phyloP scores from a whole-genome alignment of 2,797 vertebrate genomes.

The Antrozous pallidus region DNA sequence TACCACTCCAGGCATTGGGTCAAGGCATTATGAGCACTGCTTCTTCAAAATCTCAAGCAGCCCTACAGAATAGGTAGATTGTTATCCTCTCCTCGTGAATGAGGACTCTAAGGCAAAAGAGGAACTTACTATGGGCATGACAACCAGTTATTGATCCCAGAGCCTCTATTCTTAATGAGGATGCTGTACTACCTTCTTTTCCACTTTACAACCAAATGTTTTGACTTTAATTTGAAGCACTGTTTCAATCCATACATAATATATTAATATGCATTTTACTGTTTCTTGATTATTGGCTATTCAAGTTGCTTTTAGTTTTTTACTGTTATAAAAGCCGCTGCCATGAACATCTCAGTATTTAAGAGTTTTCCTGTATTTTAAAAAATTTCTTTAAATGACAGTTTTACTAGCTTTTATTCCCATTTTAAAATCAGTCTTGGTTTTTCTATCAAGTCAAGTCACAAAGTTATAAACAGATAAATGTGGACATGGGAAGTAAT shows the following conservation, averaged over 20 bases:
- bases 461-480: background rate
- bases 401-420: background rate
- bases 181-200: background rate
- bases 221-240: background rate
- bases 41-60: background rate
- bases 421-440: slow-evolving; percentile 9
- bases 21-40: background rate
- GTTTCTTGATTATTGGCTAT: background rate
- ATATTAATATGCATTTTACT: background rate
- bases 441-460: slow-evolving; percentile 10
- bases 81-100: background rate
- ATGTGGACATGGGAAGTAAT: background rate
- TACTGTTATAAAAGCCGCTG: background rate
- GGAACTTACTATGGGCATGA: background rate
- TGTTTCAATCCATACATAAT: background rate
- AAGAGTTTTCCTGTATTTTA: background rate
- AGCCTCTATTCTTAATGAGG: background rate
- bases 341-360: background rate
- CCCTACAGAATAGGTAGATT: background rate
- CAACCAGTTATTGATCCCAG: background rate
- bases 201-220: background rate
- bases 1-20: background rate
- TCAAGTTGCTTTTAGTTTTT: background rate
- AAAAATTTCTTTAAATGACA: background rate
- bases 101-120: background rate